Evolutionary conservation across 2,888 invertebrate genomes (phyloP), one percentile per base, ranked within the genome.

Genomic region (Drosophila vallismaia): DNA sequence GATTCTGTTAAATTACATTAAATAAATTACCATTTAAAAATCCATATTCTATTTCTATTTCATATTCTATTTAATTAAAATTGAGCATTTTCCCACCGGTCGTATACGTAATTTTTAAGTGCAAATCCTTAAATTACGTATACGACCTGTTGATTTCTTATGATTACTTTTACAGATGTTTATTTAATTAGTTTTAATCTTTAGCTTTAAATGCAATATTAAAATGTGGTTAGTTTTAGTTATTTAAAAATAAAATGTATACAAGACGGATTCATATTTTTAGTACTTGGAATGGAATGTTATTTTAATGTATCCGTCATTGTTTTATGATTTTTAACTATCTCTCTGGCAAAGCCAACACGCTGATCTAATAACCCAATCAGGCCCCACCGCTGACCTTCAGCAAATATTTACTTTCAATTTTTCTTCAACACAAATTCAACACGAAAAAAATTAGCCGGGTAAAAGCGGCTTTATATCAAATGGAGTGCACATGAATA

Each of bases 351-450:
- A 82, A 76, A 75, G 80, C 83, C 83, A 44, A 44, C 19, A 84
- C 79, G 86, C 83, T 77, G 86, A 86, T 86, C 83, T 83, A 87
- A 77, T 81, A 84, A 73, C 75, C 66, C 40, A 59, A 46, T 36
- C 45, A n/a, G 51, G 73, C 64, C 64, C 56, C 53, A 56, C 29
- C 40, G 12, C 40, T 86, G 86, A 86, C 85, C 85, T 85, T 85
- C 88, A 69, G 54, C 69, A 70, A 72, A 74, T 86, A 70, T 83
- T 82, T 79, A 88, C 86, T 86, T 86, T 86, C 85, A 64, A 71
- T 86, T 86, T 88, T 73, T 62, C 71, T 14, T 14, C 40, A 40
- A 44, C 77, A 36, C 36, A n/a, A 72, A 19, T 19, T 19, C 19
- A 19, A 19, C 19, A 19, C 19, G 19, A 19, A 19, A 79, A 40